Evolutionary conservation across 2,113 vertebrate genomes (phyloP).

Genomic region (Herpetotheres cachinnans): DNA sequence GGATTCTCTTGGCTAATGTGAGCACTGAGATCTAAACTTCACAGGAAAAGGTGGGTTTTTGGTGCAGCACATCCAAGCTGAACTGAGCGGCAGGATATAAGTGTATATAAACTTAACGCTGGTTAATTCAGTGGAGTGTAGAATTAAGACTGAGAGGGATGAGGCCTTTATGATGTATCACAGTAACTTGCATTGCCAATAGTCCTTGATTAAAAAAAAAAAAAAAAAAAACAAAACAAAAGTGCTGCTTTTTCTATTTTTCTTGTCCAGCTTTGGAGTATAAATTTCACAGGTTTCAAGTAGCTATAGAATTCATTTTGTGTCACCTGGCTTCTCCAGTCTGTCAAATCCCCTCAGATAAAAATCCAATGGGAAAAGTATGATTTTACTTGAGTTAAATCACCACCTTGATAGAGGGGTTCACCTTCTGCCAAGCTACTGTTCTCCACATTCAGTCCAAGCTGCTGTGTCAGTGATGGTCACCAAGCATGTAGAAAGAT

Average conservation of each 20-base stretch:
- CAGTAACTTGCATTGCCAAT: not conserved
- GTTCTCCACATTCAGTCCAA: not conserved
- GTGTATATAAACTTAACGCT: not conserved
- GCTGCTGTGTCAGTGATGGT: not conserved
- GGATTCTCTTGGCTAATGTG: not conserved
- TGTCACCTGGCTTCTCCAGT: not conserved
- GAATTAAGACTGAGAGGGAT: not conserved
- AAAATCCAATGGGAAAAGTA: not conserved
- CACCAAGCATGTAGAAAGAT: not conserved
- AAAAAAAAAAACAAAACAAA: not conserved
- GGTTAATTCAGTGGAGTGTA: not conserved
- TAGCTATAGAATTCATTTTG: not conserved
- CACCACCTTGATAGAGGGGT: not conserved
- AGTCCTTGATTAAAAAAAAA: not conserved
- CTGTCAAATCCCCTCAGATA: not conserved
- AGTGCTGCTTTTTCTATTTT: not conserved
- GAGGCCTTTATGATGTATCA: not conserved
- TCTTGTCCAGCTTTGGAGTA: not conserved
- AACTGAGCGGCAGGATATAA: not conserved
- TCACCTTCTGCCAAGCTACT: not conserved
- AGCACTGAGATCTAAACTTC: not conserved
- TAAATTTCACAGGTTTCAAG: not conserved
- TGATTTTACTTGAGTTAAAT: not conserved
- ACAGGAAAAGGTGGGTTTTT: not conserved
- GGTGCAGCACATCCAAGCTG: not conserved